Base-by-base conservation (phyloP, 2,113 vertebrate genomes). In the Lates calcarifer region DNA sequence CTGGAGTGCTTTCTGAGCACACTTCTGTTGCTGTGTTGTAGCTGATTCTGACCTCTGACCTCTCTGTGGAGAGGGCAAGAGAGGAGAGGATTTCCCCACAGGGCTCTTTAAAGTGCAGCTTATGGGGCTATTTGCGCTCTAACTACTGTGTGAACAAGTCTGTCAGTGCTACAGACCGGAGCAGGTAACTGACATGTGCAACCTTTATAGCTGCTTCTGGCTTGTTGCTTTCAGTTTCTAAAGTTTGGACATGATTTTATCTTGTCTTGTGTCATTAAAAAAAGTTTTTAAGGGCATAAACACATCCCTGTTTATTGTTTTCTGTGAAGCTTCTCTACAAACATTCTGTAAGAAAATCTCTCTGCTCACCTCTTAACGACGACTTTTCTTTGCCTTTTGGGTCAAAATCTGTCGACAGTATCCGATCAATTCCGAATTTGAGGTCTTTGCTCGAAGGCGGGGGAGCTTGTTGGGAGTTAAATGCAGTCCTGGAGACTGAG, bases 361-460 rank as follows among this genome's bases (percentile, higher is more conserved):
- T 57, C 24, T 29, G 65, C 94, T 92, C 95, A 99, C 98, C 98
- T 98, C 97, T 96, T 82, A 99, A 67, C 0, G 96, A 96, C 77
- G 96, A 96, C 91, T 96, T 95, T 78, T 99, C 98, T 89, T 97
- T 98, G 85, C 95, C 93, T 94, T 98, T 99, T 17, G 96, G 96
- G 87, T 99, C 98, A 91, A 98, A 98, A 86, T 99, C 98, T 56
- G 96, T 94, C 41, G 98, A 99, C 83, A 99, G 92, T 93, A 99
- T 99, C 92, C 98, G 97, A 90, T 99, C 98, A 78, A 99, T 99
- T 89, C 98, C 98, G 80, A 99, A 99, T 93, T 99, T 99, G 92
- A 99, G 97, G 92, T 99, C 98, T 89, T 98, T 99, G 93, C 98
- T 99, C 61, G 96, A 96, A 1, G 96, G 97, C 8, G 96, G 94